Conservation (phyloP, 2,888 invertebrate species). For the Mesorhabditis sp. region DNA sequence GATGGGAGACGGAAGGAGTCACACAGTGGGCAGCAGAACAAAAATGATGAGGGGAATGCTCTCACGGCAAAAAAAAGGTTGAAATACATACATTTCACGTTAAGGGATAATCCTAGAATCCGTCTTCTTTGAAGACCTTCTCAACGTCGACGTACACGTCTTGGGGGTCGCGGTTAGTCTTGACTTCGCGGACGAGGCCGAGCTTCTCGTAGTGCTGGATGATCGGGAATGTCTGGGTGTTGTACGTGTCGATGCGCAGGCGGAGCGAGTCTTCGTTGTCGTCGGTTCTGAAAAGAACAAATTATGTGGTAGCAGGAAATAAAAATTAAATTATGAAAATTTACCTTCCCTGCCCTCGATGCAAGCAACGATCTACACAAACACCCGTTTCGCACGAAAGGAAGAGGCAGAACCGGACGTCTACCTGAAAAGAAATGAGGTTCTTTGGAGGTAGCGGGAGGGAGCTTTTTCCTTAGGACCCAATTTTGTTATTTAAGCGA, state of each 20-base stretch:
- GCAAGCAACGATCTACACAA: constrained; percentile 80
- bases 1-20: too few species aligned
- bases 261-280: constrained; percentile 84
- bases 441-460: too few species aligned
- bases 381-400: constrained; percentile 80
- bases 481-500: too few species aligned
- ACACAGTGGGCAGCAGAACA: background rate
- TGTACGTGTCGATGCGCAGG: constrained; percentile 67
- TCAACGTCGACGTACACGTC: constrained; percentile 28
- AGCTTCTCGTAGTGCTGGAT: constrained; percentile 44
- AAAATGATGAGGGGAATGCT: background rate
- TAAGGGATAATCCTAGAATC: constrained; percentile 14
- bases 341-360: constrained; percentile 66
- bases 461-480: too few species aligned
- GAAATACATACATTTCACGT: background rate
- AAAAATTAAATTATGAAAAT: background rate
- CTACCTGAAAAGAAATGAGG: constrained; percentile 51
- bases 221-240: constrained; percentile 59
- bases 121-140: constrained; percentile 22
- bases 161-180: constrained; percentile 33
- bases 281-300: constrained; percentile 66
- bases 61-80: background rate
- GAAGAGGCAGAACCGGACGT: constrained; percentile 80
- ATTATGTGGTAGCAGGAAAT: background rate
- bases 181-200: constrained; percentile 44